phyloP scores from a whole-genome alignment of 2,113 vertebrate species.

The Ceratotherium simum region DNA sequence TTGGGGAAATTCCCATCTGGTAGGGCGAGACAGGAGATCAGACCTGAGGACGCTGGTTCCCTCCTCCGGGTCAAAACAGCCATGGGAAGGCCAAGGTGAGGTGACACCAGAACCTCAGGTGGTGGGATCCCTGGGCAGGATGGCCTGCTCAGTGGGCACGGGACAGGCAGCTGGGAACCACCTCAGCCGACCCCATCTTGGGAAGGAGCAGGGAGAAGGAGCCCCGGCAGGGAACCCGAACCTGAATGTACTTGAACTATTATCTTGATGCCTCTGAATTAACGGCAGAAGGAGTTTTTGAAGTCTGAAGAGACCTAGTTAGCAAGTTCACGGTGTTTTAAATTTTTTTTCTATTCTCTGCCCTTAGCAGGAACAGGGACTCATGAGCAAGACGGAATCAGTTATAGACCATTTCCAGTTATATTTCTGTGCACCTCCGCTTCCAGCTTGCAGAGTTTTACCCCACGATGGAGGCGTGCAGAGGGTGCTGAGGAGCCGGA shows the following conservation, averaged over 20 bases:
- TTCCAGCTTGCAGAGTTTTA: not conserved
- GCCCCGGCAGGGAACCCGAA: not conserved
- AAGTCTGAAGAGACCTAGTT: not conserved
- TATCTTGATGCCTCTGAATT: not conserved
- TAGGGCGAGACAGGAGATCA: not conserved
- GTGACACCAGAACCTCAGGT: not conserved
- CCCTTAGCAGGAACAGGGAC: not conserved
- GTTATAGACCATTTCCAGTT: not conserved
- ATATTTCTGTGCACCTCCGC: not conserved
- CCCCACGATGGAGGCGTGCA: rapidly evolving
- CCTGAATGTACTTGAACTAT: not conserved
- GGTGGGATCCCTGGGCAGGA: rapidly evolving
- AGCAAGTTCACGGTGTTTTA: not conserved
- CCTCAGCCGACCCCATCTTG: rapidly evolving
- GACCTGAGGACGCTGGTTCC: not conserved
- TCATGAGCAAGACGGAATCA: not conserved
- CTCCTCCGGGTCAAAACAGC: not conserved
- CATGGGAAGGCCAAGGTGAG: not conserved
- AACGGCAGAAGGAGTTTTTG: not conserved
- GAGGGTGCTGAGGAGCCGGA: not conserved
- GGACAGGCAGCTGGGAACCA: not conserved
- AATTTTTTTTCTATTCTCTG: not conserved
- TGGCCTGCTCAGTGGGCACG: not conserved
- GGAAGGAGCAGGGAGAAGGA: not conserved
- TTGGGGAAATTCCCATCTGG: not conserved